Evolutionary conservation across 2,888 invertebrate genomes (phyloP).

Genomic region (Chrysolina oricalcia): DNA sequence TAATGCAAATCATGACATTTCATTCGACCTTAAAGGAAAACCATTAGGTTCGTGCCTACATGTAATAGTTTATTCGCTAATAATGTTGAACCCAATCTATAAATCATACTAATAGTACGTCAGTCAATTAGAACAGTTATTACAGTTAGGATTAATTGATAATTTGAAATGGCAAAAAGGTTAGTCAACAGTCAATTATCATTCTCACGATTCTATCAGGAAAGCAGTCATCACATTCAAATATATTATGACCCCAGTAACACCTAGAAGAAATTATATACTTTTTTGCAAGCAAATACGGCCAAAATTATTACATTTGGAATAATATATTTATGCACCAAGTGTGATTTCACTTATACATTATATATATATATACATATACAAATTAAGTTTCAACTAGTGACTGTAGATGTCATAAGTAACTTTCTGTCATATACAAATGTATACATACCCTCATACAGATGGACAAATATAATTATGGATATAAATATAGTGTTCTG

Average conservation of each 20-base stretch:
- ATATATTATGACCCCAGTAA: neutral
- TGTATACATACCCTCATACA: too few species aligned
- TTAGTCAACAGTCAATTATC: constrained; percentile 34
- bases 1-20: constrained; percentile 54
- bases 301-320: neutral
- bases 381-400: too few species aligned
- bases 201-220: constrained; percentile 4
- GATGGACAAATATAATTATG: too few species aligned
- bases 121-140: constrained; percentile 44
- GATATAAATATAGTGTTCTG: too few species aligned
- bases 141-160: constrained; percentile 36
- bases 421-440: too few species aligned
- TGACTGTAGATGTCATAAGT: too few species aligned
- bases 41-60: constrained; percentile 46
- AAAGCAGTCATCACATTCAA: constrained; percentile 4
- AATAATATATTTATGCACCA: neutral
- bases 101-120: constrained; percentile 51
- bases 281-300: too few species aligned
- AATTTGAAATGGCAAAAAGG: constrained; percentile 26
- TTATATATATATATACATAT: too few species aligned
- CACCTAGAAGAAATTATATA: too few species aligned
- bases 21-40: constrained; percentile 47
- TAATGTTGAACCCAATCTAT: constrained; percentile 49
- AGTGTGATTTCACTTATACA: too few species aligned
- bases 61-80: constrained; percentile 43